Percentiles rank a stretch among this genome's conserved stretches.
These are phyloP conservation scores for Plecturocebus donacophilus DNA, from an alignment of 2,113 vertebrate genomes.

Conservation along the genomic window DNA sequence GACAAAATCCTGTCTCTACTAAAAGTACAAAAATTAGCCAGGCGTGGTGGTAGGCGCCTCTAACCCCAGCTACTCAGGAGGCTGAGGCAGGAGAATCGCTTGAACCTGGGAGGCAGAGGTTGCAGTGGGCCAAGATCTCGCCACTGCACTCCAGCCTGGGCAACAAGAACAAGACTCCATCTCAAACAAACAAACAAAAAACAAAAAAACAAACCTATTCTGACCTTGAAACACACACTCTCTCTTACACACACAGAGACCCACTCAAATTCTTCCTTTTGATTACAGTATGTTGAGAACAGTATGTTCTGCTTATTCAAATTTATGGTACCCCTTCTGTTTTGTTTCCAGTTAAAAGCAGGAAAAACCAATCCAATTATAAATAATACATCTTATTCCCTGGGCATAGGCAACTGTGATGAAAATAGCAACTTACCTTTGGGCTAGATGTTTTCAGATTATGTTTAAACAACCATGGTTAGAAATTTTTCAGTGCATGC, in stretches of 20 bases:
- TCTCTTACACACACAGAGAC: slow-evolving; percentile 26
- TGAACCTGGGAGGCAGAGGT: too few relatives aligned
- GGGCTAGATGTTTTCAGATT: slow-evolving; percentile 72
- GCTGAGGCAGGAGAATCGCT: too few relatives aligned
- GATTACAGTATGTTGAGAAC: slow-evolving; percentile 35
- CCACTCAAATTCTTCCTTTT: slow-evolving; percentile 71
- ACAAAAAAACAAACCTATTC: slow-evolving; percentile 56
- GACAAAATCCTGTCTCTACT: too few relatives aligned
- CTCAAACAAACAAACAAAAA: too few relatives aligned
- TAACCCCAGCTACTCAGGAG: too few relatives aligned
- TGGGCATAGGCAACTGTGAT: slow-evolving; percentile 61
- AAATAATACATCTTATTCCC: slow-evolving; percentile 57
- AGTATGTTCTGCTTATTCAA: slow-evolving; percentile 56
- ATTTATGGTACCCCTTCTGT: slow-evolving; percentile 43
- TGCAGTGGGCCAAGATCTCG: too few relatives aligned
- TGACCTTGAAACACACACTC: slow-evolving; percentile 71
- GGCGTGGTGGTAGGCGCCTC: too few relatives aligned
- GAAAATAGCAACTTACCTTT: slow-evolving; percentile 74
- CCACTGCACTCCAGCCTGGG: too few relatives aligned
- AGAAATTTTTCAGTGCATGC: slow-evolving; percentile 61
- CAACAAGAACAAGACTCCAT: too few relatives aligned
- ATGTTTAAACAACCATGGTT: slow-evolving; percentile 60
- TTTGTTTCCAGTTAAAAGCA: slow-evolving; percentile 53
- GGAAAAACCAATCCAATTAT: slow-evolving; percentile 56
- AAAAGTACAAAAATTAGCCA: too few relatives aligned